Conservation (phyloP, 1,140 invertebrate species). For the Asbolus verrucosus region DNA sequence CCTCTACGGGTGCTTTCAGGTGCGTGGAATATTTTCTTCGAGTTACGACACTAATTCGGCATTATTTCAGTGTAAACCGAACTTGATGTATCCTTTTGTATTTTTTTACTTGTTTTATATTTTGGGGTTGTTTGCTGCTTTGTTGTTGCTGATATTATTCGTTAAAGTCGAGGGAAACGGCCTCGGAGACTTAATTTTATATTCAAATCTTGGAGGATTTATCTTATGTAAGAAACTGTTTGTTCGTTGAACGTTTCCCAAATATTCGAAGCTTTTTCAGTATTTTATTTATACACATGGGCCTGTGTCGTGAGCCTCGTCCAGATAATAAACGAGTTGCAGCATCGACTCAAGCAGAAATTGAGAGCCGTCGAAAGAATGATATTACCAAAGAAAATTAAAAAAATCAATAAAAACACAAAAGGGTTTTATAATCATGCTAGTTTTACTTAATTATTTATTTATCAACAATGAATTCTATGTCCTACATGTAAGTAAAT, state of each 20-base stretch:
- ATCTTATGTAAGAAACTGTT: slow-evolving; percentile 41
- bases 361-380: slow-evolving; percentile 11
- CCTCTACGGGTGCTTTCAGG: slow-evolving; percentile 11
- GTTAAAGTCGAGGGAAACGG: slow-evolving; percentile 39
- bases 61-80: slow-evolving; percentile 42
- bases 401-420: slow-evolving; percentile 1
- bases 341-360: slow-evolving; percentile 18
- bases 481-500: not conserved
- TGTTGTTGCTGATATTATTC: slow-evolving; percentile 17
- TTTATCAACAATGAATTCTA: slow-evolving; percentile 23
- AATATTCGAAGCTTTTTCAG: slow-evolving; percentile 20
- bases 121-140: slow-evolving; percentile 9
- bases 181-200: slow-evolving; percentile 45
- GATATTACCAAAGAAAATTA: not conserved
- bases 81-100: slow-evolving; percentile 47
- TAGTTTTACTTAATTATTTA: slow-evolving; percentile 21
- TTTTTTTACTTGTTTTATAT: slow-evolving; percentile 43
- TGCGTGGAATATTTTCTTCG: not conserved
- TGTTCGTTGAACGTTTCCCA: slow-evolving; percentile 2
- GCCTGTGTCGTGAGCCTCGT: slow-evolving; percentile 17
- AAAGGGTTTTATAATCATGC: slow-evolving; percentile 13
- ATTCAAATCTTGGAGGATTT: slow-evolving; percentile 40
- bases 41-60: not conserved
- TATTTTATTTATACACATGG: slow-evolving; percentile 37
- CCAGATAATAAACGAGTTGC: slow-evolving; percentile 40